A percentile compares a stretch with the other conserved stretches of the same genome.
Conservation (phyloP, 1,140 invertebrate genomes). For the Bombus turneri region DNA sequence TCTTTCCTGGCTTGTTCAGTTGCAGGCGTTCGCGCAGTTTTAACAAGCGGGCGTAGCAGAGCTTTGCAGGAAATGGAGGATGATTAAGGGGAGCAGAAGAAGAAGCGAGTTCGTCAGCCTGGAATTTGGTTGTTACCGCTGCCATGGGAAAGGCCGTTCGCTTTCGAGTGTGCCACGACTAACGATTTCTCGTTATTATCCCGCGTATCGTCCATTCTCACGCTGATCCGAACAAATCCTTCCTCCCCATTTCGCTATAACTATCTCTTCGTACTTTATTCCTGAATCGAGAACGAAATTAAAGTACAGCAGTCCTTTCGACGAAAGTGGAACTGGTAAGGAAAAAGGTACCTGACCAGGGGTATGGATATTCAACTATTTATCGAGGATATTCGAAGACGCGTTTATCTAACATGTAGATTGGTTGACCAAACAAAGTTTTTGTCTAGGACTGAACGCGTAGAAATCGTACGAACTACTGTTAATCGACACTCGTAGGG, state of each 20-base stretch:
- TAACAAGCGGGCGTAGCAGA: slow-evolving; percentile 65
- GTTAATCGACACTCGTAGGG: slow-evolving; percentile 33
- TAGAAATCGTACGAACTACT: neutral
- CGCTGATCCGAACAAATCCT: neutral
- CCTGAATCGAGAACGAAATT: neutral
- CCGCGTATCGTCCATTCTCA: slow-evolving; percentile 23
- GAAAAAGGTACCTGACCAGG: too few species aligned
- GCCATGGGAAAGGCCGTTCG: slow-evolving; percentile 37
- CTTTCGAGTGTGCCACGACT: neutral
- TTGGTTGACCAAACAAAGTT: too few species aligned
- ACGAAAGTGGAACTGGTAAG: too few species aligned
- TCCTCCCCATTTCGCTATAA: neutral
- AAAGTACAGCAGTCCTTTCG: too few species aligned
- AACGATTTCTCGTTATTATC: slow-evolving; percentile 16
- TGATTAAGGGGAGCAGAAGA: slow-evolving; percentile 61
- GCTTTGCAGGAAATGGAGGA: slow-evolving; percentile 61
- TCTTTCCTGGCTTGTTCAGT: slow-evolving; percentile 59
- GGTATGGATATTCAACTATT: too few species aligned
- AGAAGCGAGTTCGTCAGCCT: slow-evolving; percentile 33
- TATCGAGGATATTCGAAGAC: too few species aligned
- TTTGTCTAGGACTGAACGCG: too few species aligned
- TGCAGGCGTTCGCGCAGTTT: slow-evolving; percentile 28
- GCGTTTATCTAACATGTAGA: too few species aligned
- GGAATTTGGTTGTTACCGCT: slow-evolving; percentile 52
- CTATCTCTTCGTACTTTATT: neutral